phyloP scores from a whole-genome alignment of 2,888 invertebrate genomes.

The Phrixothrix hirtus region DNA sequence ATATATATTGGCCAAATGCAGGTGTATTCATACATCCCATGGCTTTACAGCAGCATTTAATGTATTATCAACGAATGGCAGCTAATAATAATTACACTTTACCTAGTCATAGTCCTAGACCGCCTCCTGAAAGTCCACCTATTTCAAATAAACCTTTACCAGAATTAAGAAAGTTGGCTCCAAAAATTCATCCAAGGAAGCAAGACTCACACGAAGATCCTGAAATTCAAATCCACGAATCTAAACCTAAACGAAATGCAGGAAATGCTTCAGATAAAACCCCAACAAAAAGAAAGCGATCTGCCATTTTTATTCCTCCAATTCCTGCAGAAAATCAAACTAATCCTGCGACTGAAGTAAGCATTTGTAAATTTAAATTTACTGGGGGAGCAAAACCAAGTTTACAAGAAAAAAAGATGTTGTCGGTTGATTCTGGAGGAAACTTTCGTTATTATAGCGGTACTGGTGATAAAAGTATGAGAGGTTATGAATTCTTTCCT shows the following conservation, averaged over 20 bases:
- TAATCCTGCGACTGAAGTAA: slow-evolving; percentile 77
- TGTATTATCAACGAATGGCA: slow-evolving; percentile 76
- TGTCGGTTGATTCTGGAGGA: slow-evolving; percentile 87
- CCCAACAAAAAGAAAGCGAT: slow-evolving; percentile 74
- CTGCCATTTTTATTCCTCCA: slow-evolving; percentile 83
- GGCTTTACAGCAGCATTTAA: slow-evolving; percentile 70
- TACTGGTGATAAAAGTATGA: slow-evolving; percentile 78
- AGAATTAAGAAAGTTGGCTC: slow-evolving; percentile 54
- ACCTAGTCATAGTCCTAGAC: slow-evolving; percentile 44
- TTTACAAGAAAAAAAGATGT: slow-evolving; percentile 88
- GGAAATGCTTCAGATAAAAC: slow-evolving; percentile 48
- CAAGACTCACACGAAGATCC: slow-evolving; percentile 36
- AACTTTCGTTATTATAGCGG: slow-evolving; percentile 85
- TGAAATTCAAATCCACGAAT: slow-evolving; percentile 58
- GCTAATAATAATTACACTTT: slow-evolving; percentile 56
- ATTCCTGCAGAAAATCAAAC: slow-evolving; percentile 74
- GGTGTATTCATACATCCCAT: slow-evolving; percentile 75
- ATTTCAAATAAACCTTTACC: slow-evolving; percentile 31
- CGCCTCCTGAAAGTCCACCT: slow-evolving; percentile 37
- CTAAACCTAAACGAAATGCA: slow-evolving; percentile 55
- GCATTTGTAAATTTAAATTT: slow-evolving; percentile 90
- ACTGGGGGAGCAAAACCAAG: slow-evolving; percentile 89
- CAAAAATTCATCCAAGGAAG: slow-evolving; percentile 44
- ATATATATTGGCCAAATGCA: slow-evolving; percentile 72
- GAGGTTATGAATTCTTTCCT: slow-evolving; percentile 77